These are phyloP conservation scores for Oriolus oriolus DNA, from an alignment of 2,113 vertebrate genomes.

Conservation along the genomic window DNA sequence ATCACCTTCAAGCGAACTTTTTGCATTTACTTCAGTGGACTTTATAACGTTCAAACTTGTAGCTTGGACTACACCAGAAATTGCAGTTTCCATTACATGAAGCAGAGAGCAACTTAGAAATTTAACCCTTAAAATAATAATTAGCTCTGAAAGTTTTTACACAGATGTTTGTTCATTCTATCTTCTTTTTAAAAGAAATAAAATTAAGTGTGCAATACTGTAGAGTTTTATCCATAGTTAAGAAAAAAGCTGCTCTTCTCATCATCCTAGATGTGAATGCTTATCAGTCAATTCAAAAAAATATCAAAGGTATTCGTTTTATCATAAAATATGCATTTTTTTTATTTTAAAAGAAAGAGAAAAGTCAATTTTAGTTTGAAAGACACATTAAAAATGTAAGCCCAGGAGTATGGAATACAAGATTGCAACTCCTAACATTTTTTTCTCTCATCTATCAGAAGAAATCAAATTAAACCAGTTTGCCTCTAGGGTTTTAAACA, in stretches of 20 bases:
- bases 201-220: neutral
- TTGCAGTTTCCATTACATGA: neutral
- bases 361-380: constrained; percentile 67
- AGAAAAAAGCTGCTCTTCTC: neutral
- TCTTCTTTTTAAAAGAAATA: neutral
- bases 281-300: neutral
- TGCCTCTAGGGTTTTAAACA: constrained; percentile 63
- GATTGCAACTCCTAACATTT: constrained; percentile 44
- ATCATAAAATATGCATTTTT: constrained; percentile 60
- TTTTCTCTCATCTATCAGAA: constrained; percentile 55
- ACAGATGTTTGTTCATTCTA: neutral
- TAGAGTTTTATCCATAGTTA: neutral
- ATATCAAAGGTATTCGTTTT: neutral
- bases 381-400: constrained; percentile 70
- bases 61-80: neutral
- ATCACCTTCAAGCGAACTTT: neutral
- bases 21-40: neutral
- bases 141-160: neutral
- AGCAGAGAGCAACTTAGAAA: neutral
- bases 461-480: constrained; percentile 69
- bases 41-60: neutral
- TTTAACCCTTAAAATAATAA: neutral
- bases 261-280: neutral
- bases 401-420: constrained; percentile 53
- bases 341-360: constrained; percentile 62